Percentiles rank a stretch among this genome's conserved stretches.
Evolutionary conservation across 2,888 invertebrate genomes (phyloP).

Genomic region (Drosophila phalerata): DNA sequence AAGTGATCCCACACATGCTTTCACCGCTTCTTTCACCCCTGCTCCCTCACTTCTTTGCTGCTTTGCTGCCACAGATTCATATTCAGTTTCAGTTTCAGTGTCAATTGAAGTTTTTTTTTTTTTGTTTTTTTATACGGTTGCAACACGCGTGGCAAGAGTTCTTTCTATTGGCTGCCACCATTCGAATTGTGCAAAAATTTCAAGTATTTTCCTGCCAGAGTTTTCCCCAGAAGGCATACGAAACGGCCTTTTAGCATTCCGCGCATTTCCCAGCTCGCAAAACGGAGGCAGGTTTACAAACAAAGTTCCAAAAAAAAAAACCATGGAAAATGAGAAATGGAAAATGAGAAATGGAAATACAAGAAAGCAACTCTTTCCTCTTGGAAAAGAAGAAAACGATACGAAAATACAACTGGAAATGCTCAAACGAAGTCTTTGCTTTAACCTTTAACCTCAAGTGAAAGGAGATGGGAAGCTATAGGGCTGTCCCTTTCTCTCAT

Average conservation of each 20-base stretch:
- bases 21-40: too few relatives aligned
- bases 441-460: slow-evolving; percentile 54
- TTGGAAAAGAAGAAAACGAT: slow-evolving; percentile 19
- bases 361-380: neutral
- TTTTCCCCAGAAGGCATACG: slow-evolving; percentile 5
- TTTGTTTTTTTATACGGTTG: slow-evolving; percentile 31
- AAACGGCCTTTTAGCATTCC: slow-evolving; percentile 71
- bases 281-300: slow-evolving; percentile 33
- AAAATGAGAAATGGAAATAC: slow-evolving; percentile 8
- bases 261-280: slow-evolving; percentile 56
- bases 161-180: slow-evolving; percentile 13
- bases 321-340: neutral
- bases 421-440: slow-evolving; percentile 52
- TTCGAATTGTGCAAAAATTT: slow-evolving; percentile 45
- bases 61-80: neutral
- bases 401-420: slow-evolving; percentile 18
- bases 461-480: neutral
- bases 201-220: slow-evolving; percentile 59
- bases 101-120: slow-evolving; percentile 49
- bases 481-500: neutral
- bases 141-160: neutral
- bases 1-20: slow-evolving; percentile 28
- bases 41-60: neutral
- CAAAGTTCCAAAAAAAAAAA: slow-evolving; percentile 17
- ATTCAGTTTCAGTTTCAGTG: slow-evolving; percentile 47